Evolutionary conservation across 2,113 vertebrate species (phyloP).

Genomic region (Micronycteris hirsuta): DNA sequence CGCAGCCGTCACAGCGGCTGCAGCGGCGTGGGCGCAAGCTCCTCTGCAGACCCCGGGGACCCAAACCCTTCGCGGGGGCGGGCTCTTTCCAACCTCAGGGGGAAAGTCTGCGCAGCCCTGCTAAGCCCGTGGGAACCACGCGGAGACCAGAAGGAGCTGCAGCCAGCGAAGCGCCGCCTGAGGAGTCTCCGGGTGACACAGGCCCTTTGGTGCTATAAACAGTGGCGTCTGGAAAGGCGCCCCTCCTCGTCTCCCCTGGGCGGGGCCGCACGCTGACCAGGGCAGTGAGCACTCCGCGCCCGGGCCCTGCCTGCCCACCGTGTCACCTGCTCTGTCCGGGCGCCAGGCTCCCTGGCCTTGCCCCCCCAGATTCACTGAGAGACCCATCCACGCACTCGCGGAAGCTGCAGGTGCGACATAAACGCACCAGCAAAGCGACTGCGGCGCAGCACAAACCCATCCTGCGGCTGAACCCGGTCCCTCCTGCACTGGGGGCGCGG

Average conservation of each 20-base stretch:
- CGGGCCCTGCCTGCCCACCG: neutral
- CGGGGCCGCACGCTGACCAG: neutral
- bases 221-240: rapidly evolving
- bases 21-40: rapidly evolving
- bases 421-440: neutral
- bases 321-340: too few relatives aligned
- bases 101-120: rapidly evolving
- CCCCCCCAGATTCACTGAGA: too few relatives aligned
- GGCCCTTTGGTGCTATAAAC: rapidly evolving
- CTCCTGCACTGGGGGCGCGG: rapidly evolving
- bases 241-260: neutral
- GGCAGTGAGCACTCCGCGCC: too few relatives aligned
- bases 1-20: rapidly evolving
- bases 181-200: neutral
- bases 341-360: too few relatives aligned
- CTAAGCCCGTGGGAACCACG: too few relatives aligned
- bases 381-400: too few relatives aligned
- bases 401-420: too few relatives aligned
- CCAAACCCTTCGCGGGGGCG: rapidly evolving
- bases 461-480: rapidly evolving
- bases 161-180: rapidly evolving
- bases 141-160: rapidly evolving
- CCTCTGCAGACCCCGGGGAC: neutral
- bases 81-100: neutral
- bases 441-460: rapidly evolving